Percentiles rank a stretch among this genome's conserved stretches.
Conservation (phyloP, 2,888 invertebrate genomes). For the Cenopis cana region DNA sequence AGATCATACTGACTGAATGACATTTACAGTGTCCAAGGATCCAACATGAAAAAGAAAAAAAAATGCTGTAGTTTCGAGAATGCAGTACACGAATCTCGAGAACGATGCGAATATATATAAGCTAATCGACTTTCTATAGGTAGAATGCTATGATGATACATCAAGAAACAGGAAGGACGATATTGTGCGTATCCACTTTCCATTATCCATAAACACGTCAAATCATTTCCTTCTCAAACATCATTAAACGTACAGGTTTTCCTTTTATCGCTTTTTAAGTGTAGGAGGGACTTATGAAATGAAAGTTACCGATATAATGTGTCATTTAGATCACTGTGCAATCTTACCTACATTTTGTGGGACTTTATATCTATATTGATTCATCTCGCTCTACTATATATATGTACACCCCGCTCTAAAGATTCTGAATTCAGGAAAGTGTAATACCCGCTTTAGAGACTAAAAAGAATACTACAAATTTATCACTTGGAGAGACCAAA, state of each 20-base stretch:
- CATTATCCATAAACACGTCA: constrained; percentile 8
- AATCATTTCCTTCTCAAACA: constrained; percentile 5
- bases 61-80: too few species aligned
- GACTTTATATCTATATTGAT: neutral
- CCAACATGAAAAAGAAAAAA: too few species aligned
- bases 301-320: neutral
- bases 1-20: too few species aligned
- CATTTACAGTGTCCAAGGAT: too few species aligned
- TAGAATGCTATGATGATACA: neutral
- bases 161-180: constrained; percentile 1
- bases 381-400: too few species aligned
- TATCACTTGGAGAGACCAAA: too few species aligned
- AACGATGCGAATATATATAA: too few species aligned
- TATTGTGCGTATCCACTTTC: constrained; percentile 2
- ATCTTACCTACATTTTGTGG: neutral
- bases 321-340: neutral
- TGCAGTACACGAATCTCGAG: too few species aligned
- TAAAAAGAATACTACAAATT: too few species aligned
- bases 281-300: neutral
- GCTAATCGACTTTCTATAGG: constrained; percentile 5
- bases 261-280: constrained; percentile 22
- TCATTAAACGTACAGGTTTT: neutral
- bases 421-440: too few species aligned
- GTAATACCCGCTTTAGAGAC: too few species aligned
- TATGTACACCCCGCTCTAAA: too few species aligned